Base-by-base conservation (phyloP, 2,888 invertebrate genomes). In the Ctenicera cuprea region DNA sequence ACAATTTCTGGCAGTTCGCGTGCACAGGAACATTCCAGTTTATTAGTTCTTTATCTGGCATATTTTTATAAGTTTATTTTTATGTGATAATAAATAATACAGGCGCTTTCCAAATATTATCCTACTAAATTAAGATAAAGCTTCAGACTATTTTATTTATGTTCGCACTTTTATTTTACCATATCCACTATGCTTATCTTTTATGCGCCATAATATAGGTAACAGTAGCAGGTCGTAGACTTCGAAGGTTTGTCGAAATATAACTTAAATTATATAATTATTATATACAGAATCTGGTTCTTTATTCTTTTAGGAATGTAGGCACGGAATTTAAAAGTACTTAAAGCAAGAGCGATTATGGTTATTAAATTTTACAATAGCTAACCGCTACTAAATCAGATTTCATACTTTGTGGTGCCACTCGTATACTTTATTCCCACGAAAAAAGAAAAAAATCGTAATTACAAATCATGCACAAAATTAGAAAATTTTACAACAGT, bases 21-120 rank as follows among this genome's bases (percentile, higher is more conserved):
- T 76, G 77, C 76, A 78, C 77, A 76, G 71, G 68, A 73, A 76
- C 76, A 72, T 70, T 69, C 77, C 73, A 72, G 62, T 62, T 62
- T 62, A 62, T 59, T 62, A 62, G 63, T 63, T 41, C 48, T 63
- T 45, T 45, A 63, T 63, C 63, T 43, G 45, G 48, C 26, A 48
- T 45, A 63, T 63, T 63, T 63, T 63, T 62, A 41, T 62, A 62
- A 62, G 62, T 62, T 62, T 62, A 62, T 62, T 43, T 62, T 62
- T 62, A 62, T 62, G 45, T 45, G 62, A 62, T 43, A 45, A 62
- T 62, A 62, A 62, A 62, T 45, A 62, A 62, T 45, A 41, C 16
- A 45, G 45, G 45, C 41, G 43, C 62, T 62, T 62, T 62, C 41
- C 30, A 45, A 62, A 62, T 62, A 62, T 62, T 59, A 59, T 59